Evolutionary conservation across 2,113 vertebrate genomes (phyloP).

Genomic region (Ramphastos sulfuratus): DNA sequence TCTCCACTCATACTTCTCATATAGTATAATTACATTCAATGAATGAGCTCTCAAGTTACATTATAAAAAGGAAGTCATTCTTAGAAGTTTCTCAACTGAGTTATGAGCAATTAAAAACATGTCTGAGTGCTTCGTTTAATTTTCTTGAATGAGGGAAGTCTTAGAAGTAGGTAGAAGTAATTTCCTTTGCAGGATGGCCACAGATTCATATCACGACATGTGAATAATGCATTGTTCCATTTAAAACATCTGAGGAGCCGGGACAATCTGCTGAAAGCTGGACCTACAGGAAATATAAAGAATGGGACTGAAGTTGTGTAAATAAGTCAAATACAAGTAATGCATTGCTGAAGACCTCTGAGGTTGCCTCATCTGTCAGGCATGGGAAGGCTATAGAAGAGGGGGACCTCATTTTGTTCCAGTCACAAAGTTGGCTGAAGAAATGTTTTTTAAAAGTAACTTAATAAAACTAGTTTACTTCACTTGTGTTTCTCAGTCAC

Average conservation of each 20-base stretch:
- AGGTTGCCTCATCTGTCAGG: not conserved
- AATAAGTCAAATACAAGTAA: not conserved
- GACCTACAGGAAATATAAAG: not conserved
- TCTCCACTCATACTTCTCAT: slow-evolving; percentile 47
- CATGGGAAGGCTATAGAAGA: not conserved
- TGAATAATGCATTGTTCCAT: slow-evolving; percentile 70
- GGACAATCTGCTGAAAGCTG: not conserved
- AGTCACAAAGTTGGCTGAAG: not conserved
- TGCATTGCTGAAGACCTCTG: not conserved
- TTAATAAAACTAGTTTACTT: not conserved
- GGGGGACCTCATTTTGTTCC: not conserved
- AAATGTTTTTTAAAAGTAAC: not conserved
- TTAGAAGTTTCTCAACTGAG: slow-evolving; percentile 71
- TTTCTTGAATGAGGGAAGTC: slow-evolving; percentile 58
- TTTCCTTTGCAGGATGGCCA: slow-evolving; percentile 59
- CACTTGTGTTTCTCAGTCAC: not conserved
- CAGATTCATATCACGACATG: slow-evolving; percentile 46
- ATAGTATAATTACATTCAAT: slow-evolving; percentile 61
- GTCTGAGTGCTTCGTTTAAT: slow-evolving; percentile 38
- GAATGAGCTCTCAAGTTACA: slow-evolving; percentile 66
- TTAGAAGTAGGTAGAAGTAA: slow-evolving; percentile 70
- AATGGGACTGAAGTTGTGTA: not conserved
- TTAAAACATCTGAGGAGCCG: slow-evolving; percentile 52
- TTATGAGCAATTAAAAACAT: slow-evolving; percentile 65
- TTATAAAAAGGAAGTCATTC: slow-evolving; percentile 57